Percentiles rank a stretch among this genome's conserved stretches.
Conservation (phyloP, 1,140 invertebrate genomes). For the Chrysopa pallens region DNA sequence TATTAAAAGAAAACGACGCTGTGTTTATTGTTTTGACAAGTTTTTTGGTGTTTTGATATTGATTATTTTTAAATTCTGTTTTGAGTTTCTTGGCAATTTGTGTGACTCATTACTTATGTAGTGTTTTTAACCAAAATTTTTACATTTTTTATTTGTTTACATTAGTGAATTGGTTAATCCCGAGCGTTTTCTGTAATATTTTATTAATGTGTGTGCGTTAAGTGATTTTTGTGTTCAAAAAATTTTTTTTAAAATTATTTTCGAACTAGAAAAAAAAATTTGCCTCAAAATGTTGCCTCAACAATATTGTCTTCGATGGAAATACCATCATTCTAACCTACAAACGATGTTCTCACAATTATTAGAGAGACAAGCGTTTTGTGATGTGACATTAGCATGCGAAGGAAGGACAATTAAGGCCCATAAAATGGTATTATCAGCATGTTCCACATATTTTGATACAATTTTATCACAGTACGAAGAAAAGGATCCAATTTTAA, state of each 20-base stretch:
- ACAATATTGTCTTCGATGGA: slow-evolving; percentile 81
- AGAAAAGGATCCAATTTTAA: slow-evolving; percentile 69
- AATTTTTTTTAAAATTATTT: no score
- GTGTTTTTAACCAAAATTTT: no score
- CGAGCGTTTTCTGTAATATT: no score
- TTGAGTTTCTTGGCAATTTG: no score
- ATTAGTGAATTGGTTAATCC: not conserved
- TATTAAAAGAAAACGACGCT: not conserved
- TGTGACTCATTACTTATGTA: not conserved
- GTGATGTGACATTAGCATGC: slow-evolving; percentile 79
- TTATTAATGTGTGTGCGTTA: no score
- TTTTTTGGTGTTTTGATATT: slow-evolving; percentile 1
- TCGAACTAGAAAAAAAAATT: not conserved
- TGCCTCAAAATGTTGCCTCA: slow-evolving; percentile 47
- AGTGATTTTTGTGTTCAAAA: no score
- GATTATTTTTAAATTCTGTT: not conserved
- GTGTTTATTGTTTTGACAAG: not conserved
- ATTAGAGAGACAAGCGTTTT: slow-evolving; percentile 70
- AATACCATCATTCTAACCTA: slow-evolving; percentile 77
- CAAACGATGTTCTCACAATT: slow-evolving; percentile 81
- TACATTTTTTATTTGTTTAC: not conserved
- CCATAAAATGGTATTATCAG: slow-evolving; percentile 62
- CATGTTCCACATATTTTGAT: slow-evolving; percentile 80
- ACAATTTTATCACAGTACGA: slow-evolving; percentile 75
- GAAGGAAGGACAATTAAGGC: slow-evolving; percentile 74